Conservation (phyloP, 2,113 vertebrate species). For the Saccopteryx bilineata region DNA sequence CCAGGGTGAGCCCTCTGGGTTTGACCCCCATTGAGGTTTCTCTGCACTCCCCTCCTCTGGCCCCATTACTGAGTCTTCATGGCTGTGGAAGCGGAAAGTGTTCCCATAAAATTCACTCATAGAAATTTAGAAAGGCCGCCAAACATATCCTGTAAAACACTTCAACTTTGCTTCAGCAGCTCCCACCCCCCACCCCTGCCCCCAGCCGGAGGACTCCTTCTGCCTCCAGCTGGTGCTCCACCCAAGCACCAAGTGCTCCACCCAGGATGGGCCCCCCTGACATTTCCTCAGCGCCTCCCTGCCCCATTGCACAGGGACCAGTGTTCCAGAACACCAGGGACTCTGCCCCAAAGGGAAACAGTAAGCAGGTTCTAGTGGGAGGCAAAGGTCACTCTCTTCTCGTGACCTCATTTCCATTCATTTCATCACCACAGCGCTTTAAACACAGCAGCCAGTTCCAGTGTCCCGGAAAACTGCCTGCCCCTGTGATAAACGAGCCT, state of each 20-base stretch:
- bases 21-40: no score
- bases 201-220: background rate
- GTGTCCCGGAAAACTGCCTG: constrained; percentile 50
- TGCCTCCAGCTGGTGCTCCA: background rate
- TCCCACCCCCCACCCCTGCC: no score
- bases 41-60: background rate
- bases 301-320: background rate
- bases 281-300: background rate
- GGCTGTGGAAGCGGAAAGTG: background rate
- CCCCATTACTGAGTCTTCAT: background rate
- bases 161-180: background rate
- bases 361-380: constrained; percentile 28
- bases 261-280: background rate
- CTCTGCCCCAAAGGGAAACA: background rate
- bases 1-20: background rate
- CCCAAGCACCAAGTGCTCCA: background rate
- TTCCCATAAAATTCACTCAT: background rate
- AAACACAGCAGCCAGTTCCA: background rate
- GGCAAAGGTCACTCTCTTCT: constrained; percentile 38
- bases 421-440: background rate
- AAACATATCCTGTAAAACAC: background rate
- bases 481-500: background rate
- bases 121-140: background rate
- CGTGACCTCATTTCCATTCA: constrained; percentile 54
- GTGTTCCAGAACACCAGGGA: background rate